phyloP scores from a whole-genome alignment of 1,140 invertebrate genomes.

The Augochlora pura region DNA sequence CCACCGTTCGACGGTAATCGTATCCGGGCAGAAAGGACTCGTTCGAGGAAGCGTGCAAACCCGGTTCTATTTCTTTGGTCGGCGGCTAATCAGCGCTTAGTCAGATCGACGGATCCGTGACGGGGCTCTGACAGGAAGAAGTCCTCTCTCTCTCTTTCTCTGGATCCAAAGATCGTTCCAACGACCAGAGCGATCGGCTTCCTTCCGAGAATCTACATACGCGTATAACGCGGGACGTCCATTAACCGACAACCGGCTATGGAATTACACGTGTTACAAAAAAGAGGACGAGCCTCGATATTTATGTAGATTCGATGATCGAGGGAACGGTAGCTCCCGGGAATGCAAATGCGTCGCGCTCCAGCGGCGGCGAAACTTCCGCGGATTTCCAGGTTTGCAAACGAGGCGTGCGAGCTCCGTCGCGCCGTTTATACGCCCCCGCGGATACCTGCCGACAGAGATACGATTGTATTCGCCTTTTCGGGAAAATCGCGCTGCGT shows the following conservation, averaged over 20 bases:
- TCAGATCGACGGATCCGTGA: slow-evolving; percentile 50
- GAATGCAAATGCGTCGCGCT: slow-evolving; percentile 70
- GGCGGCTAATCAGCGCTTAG: slow-evolving; percentile 52
- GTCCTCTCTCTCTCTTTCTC: background rate
- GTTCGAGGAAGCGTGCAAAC: background rate
- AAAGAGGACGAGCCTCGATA: slow-evolving; percentile 66
- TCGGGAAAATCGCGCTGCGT: slow-evolving; percentile 65
- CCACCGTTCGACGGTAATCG: background rate
- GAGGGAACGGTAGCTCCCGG: slow-evolving; percentile 67
- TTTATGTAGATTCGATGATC: slow-evolving; percentile 69
- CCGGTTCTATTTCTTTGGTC: slow-evolving; percentile 36
- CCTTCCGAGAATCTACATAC: slow-evolving; percentile 66
- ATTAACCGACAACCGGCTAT: slow-evolving; percentile 63
- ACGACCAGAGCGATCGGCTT: slow-evolving; percentile 42
- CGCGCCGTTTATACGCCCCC: slow-evolving; percentile 16
- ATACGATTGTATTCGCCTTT: slow-evolving; percentile 60
- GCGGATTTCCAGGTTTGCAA: slow-evolving; percentile 10
- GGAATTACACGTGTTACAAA: slow-evolving; percentile 66
- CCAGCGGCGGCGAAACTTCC: slow-evolving; percentile 52
- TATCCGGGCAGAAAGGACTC: background rate
- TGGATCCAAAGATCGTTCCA: slow-evolving; percentile 41
- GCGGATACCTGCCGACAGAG: slow-evolving; percentile 39
- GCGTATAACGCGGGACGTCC: slow-evolving; percentile 57
- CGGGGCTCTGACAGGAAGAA: slow-evolving; percentile 2
- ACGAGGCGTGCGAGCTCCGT: slow-evolving; percentile 24